Percentiles rank a stretch among this genome's conserved stretches.
phyloP scores from a whole-genome alignment of 2,888 invertebrate genomes.

The Sisyra terminalis region DNA sequence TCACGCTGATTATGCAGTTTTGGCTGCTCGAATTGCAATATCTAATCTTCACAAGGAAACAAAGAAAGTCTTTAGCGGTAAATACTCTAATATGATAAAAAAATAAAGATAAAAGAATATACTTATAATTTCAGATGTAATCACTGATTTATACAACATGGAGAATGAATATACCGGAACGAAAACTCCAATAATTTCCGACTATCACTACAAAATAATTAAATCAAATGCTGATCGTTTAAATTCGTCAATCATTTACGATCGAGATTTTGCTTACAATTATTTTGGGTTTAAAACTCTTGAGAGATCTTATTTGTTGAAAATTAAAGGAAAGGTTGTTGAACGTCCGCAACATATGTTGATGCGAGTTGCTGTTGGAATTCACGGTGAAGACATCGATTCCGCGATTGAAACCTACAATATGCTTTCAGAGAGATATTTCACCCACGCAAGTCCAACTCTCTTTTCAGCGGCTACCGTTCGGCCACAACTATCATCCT shows the following conservation, averaged over 20 bases:
- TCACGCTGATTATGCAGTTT: slow-evolving; percentile 89
- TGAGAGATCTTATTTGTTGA: slow-evolving; percentile 86
- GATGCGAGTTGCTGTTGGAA: slow-evolving; percentile 93
- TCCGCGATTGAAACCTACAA: slow-evolving; percentile 92
- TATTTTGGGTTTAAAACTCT: slow-evolving; percentile 99
- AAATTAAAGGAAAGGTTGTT: slow-evolving; percentile 79
- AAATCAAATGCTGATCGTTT: slow-evolving; percentile 74
- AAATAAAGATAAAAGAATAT: neutral
- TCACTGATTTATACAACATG: slow-evolving; percentile 68
- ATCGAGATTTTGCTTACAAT: slow-evolving; percentile 91
- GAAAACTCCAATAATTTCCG: slow-evolving; percentile 71
- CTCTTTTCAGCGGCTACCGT: slow-evolving; percentile 89
- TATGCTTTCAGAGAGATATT: slow-evolving; percentile 83
- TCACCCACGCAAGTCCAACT: slow-evolving; percentile 97
- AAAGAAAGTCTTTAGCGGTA: slow-evolving; percentile 81
- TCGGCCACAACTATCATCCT: slow-evolving; percentile 85
- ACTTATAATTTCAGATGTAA: slow-evolving; percentile 83
- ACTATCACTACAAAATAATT: slow-evolving; percentile 64
- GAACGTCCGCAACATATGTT: slow-evolving; percentile 98
- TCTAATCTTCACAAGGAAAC: slow-evolving; percentile 98
- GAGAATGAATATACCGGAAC: slow-evolving; percentile 54
- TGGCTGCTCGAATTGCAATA: slow-evolving; percentile 83
- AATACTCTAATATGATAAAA: slow-evolving; percentile 13
- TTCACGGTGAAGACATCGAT: slow-evolving; percentile 88
- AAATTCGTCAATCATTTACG: slow-evolving; percentile 92